These are phyloP conservation scores for Sula dactylatra DNA, from an alignment of 2,113 vertebrate genomes.

Conservation along the genomic window DNA sequence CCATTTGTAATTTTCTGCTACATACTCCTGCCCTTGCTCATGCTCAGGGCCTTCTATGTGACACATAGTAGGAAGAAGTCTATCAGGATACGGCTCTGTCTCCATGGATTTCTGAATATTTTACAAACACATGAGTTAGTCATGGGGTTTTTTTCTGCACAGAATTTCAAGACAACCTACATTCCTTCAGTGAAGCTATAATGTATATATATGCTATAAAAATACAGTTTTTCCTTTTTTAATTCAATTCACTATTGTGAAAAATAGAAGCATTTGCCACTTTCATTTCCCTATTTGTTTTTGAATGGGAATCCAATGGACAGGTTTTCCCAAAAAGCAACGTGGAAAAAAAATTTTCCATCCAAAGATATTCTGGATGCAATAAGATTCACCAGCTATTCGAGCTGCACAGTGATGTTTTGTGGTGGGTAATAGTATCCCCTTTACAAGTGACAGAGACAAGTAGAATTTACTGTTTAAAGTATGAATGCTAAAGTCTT, in stretches of 20 bases:
- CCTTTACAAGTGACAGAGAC: neutral
- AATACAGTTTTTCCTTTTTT: neutral
- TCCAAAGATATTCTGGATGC: neutral
- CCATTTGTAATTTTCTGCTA: conserved; percentile 28
- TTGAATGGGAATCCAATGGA: neutral
- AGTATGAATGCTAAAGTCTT: neutral
- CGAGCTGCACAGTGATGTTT: neutral
- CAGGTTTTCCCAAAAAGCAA: neutral
- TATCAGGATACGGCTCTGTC: neutral
- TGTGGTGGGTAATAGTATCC: neutral
- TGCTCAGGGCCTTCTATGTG: neutral
- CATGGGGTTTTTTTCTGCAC: neutral
- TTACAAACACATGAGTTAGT: neutral
- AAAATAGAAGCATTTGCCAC: neutral
- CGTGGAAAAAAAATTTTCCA: neutral
- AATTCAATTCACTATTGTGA: neutral
- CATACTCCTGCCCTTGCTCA: neutral
- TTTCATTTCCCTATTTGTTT: neutral
- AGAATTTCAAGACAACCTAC: neutral
- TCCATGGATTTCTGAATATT: neutral
- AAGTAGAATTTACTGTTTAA: neutral
- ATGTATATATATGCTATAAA: neutral
- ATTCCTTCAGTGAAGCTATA: neutral
- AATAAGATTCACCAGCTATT: neutral
- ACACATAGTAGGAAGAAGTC: neutral